These are phyloP conservation scores for Phengaris arion DNA, from an alignment of 2,888 invertebrate species.

Conservation along the genomic window DNA sequence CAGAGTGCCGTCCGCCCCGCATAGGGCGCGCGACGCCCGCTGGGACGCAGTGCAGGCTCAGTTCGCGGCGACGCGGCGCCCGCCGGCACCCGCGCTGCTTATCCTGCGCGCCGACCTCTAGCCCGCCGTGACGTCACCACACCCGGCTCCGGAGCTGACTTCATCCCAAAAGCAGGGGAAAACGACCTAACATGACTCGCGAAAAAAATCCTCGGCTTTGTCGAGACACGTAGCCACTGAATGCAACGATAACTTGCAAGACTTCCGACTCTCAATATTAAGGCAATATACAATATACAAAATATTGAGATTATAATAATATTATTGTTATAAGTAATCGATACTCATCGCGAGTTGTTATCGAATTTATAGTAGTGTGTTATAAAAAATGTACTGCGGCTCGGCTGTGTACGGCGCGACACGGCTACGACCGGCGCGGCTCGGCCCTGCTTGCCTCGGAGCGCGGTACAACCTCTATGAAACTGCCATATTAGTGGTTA, in stretches of 20 bases:
- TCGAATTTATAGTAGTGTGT: slow-evolving; percentile 6
- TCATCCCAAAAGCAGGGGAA: too few relatives aligned
- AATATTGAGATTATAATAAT: not conserved
- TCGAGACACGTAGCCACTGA: not conserved
- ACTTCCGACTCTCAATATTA: not conserved
- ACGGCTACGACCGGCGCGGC: too few relatives aligned
- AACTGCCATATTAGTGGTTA: slow-evolving; percentile 39
- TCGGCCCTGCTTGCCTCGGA: not conserved
- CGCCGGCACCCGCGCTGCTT: slow-evolving; percentile 53
- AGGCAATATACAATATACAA: not conserved
- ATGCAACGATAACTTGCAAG: not conserved
- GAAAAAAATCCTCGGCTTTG: not conserved
- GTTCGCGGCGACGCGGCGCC: slow-evolving; percentile 50
- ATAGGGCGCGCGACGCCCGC: slow-evolving; percentile 48
- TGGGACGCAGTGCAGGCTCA: slow-evolving; percentile 69
- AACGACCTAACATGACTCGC: not conserved
- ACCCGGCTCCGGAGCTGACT: slow-evolving; percentile 32
- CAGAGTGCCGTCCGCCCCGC: slow-evolving; percentile 30
- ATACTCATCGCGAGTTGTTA: not conserved
- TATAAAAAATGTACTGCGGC: slow-evolving; percentile 5
- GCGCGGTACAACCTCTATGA: slow-evolving; percentile 28
- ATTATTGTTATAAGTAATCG: not conserved
- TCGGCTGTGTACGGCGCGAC: not conserved
- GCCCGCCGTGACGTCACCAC: slow-evolving; percentile 47
- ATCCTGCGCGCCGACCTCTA: slow-evolving; percentile 61